phyloP scores from a whole-genome alignment of 2,797 vertebrate species.

The Vireo griseus region DNA sequence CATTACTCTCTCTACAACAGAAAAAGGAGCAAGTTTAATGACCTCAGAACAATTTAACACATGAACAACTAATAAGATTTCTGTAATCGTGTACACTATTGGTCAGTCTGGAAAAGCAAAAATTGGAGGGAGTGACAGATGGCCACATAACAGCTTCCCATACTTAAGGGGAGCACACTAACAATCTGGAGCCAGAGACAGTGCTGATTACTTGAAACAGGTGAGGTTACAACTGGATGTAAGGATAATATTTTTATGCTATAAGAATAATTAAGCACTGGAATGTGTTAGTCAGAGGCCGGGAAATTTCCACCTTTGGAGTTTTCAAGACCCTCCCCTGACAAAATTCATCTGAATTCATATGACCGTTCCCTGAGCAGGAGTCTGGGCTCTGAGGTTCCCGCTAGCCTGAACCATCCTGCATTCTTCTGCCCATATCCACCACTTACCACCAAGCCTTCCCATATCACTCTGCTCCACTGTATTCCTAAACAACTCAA shows the following conservation, averaged over 20 bases:
- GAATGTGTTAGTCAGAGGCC: neutral
- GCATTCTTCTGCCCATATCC: rapidly evolving
- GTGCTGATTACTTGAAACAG: neutral
- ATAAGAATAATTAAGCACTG: neutral
- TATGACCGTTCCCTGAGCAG: neutral
- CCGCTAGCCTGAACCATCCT: neutral
- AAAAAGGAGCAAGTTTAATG: neutral
- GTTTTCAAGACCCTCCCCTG: neutral
- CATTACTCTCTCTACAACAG: constrained; percentile 85
- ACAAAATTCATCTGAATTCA: neutral
- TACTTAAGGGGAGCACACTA: neutral
- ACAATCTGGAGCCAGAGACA: neutral
- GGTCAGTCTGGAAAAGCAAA: neutral
- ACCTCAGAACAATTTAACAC: neutral
- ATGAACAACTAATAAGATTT: neutral
- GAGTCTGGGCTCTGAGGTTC: neutral
- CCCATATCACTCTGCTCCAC: neutral
- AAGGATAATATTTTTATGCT: neutral
- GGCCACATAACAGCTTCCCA: neutral
- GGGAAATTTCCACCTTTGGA: neutral
- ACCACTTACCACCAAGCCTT: neutral
- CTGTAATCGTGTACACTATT: neutral
- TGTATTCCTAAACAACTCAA: neutral
- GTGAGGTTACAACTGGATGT: neutral
- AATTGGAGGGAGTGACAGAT: neutral